A percentile compares a stretch with the other conserved stretches of the same genome.
Conservation (phyloP, 2,888 invertebrate species). For the Drosophila kambysellisi region DNA sequence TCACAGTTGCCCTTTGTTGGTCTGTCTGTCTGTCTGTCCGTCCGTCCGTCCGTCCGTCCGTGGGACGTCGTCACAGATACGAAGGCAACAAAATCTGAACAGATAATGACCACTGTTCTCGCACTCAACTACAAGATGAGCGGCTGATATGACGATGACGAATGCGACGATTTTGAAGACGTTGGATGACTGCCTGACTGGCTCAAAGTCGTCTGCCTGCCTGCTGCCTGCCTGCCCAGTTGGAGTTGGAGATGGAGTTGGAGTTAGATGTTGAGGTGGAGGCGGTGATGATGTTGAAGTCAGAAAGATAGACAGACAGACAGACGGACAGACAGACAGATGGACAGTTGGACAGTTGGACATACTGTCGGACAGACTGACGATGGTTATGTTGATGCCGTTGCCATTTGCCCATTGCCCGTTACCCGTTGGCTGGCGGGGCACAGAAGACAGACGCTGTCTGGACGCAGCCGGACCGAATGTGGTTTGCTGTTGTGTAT, state of each 20-base stretch:
- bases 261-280: conserved; percentile 42
- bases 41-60: conserved; percentile 13
- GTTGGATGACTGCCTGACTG: conserved; percentile 48
- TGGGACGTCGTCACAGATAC: conserved; percentile 57
- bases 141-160: conserved; percentile 78
- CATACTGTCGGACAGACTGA: conserved; percentile 28
- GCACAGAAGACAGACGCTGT: conserved; percentile 1
- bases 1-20: conserved; percentile 30
- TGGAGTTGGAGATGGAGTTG: not conserved
- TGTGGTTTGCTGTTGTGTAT: conserved; percentile 69
- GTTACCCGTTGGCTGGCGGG: conserved; percentile 14
- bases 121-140: conserved; percentile 77
- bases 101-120: conserved; percentile 79
- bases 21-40: conserved; percentile 8
- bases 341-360: not conserved
- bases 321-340: conserved; percentile 4
- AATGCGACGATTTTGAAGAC: conserved; percentile 75
- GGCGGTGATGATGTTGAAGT: conserved; percentile 52
- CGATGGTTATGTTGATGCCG: conserved; percentile 57
- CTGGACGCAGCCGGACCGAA: conserved; percentile 25
- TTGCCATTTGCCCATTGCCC: conserved; percentile 11
- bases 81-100: conserved; percentile 71
- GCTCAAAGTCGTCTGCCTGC: not conserved
- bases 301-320: conserved; percentile 35
- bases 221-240: not conserved